Percentiles rank a stretch among this genome's conserved stretches.
Evolutionary conservation across 2,888 invertebrate species (phyloP).

Genomic region (Teinopalpus imperialis): DNA sequence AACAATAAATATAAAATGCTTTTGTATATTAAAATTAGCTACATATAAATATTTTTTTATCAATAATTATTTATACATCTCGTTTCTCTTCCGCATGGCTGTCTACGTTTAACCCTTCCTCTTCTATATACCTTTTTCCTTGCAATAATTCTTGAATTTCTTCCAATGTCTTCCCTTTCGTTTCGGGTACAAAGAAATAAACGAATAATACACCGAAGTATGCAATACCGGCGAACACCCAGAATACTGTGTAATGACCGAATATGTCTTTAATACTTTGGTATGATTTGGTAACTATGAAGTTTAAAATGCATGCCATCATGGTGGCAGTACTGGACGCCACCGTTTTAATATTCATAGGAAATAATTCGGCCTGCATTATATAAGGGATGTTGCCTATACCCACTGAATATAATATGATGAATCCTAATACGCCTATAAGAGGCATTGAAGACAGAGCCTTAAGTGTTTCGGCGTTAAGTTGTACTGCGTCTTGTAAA

Average conservation of each 20-base stretch:
- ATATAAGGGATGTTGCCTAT: slow-evolving; percentile 83
- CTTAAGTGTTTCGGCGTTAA: slow-evolving; percentile 52
- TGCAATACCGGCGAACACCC: slow-evolving; percentile 79
- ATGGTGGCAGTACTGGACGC: slow-evolving; percentile 83
- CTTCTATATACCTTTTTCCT: slow-evolving; percentile 24
- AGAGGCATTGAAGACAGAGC: slow-evolving; percentile 77
- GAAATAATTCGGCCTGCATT: slow-evolving; percentile 84
- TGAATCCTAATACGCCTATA: slow-evolving; percentile 79
- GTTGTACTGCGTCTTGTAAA: slow-evolving; percentile 63
- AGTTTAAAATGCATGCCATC: slow-evolving; percentile 79
- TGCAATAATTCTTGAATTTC: slow-evolving; percentile 82
- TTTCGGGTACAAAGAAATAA: slow-evolving; percentile 82
- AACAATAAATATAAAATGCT: too few species aligned
- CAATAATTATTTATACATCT: too few species aligned
- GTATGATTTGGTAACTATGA: slow-evolving; percentile 82
- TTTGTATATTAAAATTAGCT: too few species aligned
- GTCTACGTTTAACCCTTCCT: slow-evolving; percentile 46
- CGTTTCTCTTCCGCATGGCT: too few species aligned
- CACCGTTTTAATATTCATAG: slow-evolving; percentile 83
- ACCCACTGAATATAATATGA: slow-evolving; percentile 82
- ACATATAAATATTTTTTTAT: too few species aligned
- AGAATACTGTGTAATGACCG: slow-evolving; percentile 83
- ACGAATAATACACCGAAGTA: slow-evolving; percentile 82
- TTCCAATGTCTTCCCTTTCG: slow-evolving; percentile 83
- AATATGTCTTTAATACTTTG: slow-evolving; percentile 78